Percentiles rank a stretch among this genome's conserved stretches.
phyloP scores from a whole-genome alignment of 2,888 invertebrate species.

The Eugnorisma glareosa region DNA sequence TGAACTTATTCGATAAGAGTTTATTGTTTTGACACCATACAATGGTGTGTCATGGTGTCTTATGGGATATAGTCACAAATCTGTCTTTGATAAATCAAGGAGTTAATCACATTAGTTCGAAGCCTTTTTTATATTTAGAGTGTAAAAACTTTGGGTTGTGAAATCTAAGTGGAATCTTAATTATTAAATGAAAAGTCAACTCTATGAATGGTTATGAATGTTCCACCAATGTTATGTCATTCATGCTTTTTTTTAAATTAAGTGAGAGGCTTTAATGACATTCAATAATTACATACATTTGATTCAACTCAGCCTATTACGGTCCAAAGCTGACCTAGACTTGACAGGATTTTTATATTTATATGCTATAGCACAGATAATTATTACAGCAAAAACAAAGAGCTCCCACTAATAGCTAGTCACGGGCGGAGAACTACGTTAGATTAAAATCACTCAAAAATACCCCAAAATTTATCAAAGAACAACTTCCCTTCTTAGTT shows the following conservation, averaged over 20 bases:
- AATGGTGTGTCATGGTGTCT: slow-evolving; percentile 10
- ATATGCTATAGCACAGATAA: not conserved
- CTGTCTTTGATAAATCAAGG: slow-evolving; percentile 42
- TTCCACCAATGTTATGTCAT: not conserved
- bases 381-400: not conserved
- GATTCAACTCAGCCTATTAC: not conserved
- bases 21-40: slow-evolving; percentile 12
- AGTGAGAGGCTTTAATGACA: not conserved
- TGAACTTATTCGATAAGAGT: slow-evolving; percentile 18
- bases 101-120: not conserved
- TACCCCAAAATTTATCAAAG: slow-evolving; percentile 29
- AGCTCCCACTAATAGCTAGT: not conserved
- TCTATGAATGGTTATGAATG: not conserved
- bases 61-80: slow-evolving; percentile 16
- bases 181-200: not conserved
- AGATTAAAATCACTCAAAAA: not conserved
- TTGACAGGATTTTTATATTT: not conserved
- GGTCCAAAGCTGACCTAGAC: not conserved
- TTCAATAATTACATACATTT: not conserved
- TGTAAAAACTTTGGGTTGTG: not conserved
- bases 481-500: not conserved
- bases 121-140: not conserved
- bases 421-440: not conserved
- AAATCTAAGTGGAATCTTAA: not conserved
- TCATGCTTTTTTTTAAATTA: not conserved